Base-by-base conservation (phyloP, 2,797 vertebrate genomes). In the Mormyrus hasselquistii region DNA sequence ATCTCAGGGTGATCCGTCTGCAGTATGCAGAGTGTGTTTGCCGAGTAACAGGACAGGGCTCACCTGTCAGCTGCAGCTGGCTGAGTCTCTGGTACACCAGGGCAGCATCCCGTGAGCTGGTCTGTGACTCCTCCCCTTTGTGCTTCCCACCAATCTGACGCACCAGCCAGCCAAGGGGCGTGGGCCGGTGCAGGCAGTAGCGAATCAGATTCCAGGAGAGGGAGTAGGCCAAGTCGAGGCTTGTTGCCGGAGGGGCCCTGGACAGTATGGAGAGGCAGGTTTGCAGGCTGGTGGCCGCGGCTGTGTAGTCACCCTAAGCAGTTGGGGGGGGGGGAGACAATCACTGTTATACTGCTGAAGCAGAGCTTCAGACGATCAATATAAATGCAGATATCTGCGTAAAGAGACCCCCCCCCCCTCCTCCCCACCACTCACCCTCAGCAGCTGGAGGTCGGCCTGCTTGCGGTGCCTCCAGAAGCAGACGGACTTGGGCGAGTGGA, bases 391-490 rank as follows among this genome's bases (percentile, higher is more conserved):
- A 29, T 12, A 52, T 49, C 29, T 14, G 79, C 19, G 2, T 12
- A n/a, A 9, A 12, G 76, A n/a, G 41, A 22, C 41, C 0, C 2
- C 62, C 29, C 3, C 1, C 29, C 29, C 1, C 41, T 1, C 29
- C 29, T 29, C 53, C 14, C 55, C 55, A 3, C 1, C 7, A 0
- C 94, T 94, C 92, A 99, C 99, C 94, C 97, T 95, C 91, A 97
- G 95, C 5, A 99, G 95, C 91, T 99, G 97, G 86, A 98, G 92
- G 92, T 99, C 99, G 0, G 98, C 99, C 88, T 99, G 99, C 90
- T 99, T 99, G 92, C 98, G 96, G 91, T 99, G 98, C 90, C 98
- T 97, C 99, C 99, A 99, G 95, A 99, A 99, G 0, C 96, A 96
- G 89, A 99, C 97, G 0, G 98, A 99, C 0, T 97, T 98, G 2